These are phyloP conservation scores for Piscicola geometra DNA, from an alignment of 2,888 invertebrate genomes.

Conservation along the genomic window DNA sequence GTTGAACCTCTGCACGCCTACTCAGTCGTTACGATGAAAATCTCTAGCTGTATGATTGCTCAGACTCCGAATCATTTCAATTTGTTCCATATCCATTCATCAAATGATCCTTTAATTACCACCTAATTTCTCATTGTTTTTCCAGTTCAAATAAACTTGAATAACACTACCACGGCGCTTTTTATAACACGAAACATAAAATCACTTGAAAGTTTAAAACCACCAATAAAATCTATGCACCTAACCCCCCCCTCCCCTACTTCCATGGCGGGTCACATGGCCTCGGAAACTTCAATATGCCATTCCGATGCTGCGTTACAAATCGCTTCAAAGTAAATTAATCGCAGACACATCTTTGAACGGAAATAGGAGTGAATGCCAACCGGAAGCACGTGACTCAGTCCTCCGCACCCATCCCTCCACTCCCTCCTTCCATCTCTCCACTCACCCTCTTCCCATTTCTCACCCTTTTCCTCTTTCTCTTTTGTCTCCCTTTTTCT, in stretches of 20 bases:
- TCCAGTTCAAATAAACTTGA: slow-evolving; percentile 18
- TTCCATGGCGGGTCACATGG: neutral
- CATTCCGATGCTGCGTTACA: neutral
- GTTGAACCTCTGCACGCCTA: no score
- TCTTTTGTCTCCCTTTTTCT: no score
- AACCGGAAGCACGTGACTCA: neutral
- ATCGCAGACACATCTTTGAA: neutral
- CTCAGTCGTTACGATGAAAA: no score
- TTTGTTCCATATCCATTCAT: neutral
- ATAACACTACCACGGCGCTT: neutral
- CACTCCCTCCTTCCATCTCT: neutral
- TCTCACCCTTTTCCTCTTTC: neutral
- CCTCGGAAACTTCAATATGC: neutral
- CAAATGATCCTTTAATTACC: neutral
- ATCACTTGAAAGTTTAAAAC: neutral
- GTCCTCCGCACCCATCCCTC: neutral
- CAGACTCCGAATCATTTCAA: neutral
- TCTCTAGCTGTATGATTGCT: neutral
- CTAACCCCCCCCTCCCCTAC: neutral
- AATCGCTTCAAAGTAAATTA: slow-evolving; percentile 14
- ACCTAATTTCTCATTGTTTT: slow-evolving; percentile 3
- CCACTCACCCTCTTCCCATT: neutral
- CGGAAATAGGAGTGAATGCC: slow-evolving; percentile 12
- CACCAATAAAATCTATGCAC: neutral
- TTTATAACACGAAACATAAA: no score